phyloP scores from a whole-genome alignment of 2,797 vertebrate species.

The Acipenser ruthenus region DNA sequence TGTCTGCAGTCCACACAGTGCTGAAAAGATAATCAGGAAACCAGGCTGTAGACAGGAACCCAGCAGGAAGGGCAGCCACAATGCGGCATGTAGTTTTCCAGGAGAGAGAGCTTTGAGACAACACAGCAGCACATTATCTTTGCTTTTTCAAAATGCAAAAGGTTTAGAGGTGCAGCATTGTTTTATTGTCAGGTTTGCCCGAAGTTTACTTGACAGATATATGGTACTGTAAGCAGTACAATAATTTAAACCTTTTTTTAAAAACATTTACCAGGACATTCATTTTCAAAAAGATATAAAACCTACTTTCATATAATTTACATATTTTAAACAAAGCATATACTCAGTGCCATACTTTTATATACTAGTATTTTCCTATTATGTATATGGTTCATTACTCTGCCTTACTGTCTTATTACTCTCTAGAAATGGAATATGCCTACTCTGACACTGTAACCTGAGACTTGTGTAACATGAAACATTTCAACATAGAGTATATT shows the following conservation, averaged over 20 bases:
- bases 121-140: not conserved
- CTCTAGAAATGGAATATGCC: too few relatives aligned
- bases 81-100: not conserved
- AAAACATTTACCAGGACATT: too few relatives aligned
- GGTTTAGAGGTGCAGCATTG: slow-evolving; percentile 29
- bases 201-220: slow-evolving; percentile 27
- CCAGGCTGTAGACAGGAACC: not conserved
- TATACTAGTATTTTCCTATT: too few relatives aligned
- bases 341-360: too few relatives aligned
- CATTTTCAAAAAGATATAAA: too few relatives aligned
- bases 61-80: not conserved
- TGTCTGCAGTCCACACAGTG: slow-evolving; percentile 15
- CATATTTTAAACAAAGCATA: too few relatives aligned
- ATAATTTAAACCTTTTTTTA: slow-evolving; percentile 25
- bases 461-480: not conserved
- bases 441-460: not conserved
- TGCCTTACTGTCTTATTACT: too few relatives aligned
- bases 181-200: slow-evolving; percentile 30
- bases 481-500: not conserved
- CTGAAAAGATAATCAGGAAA: slow-evolving; percentile 2
- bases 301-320: too few relatives aligned
- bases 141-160: not conserved
- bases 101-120: not conserved
- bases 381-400: too few relatives aligned
- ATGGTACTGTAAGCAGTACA: slow-evolving; percentile 26